Percentiles rank a stretch among this genome's conserved stretches.
These are phyloP conservation scores for Epinephelus coioides DNA, from an alignment of 2,797 vertebrate species.

Conservation along the genomic window DNA sequence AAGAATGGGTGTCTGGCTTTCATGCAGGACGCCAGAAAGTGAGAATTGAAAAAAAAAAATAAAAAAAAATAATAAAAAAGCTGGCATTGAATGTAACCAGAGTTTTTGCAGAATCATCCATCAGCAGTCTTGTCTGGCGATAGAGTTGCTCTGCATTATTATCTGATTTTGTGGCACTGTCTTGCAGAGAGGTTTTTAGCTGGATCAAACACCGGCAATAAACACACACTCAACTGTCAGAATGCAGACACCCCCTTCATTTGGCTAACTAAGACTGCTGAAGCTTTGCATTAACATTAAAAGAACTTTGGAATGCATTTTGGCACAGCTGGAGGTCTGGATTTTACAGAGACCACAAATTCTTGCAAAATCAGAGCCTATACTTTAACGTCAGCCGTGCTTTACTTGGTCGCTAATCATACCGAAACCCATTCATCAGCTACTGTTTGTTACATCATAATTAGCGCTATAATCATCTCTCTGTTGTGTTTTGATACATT, in stretches of 20 bases:
- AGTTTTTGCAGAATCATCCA: constrained; percentile 11
- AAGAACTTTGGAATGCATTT: not conserved
- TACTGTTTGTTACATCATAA: constrained; percentile 32
- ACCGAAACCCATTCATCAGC: constrained; percentile 37
- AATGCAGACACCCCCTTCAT: not conserved
- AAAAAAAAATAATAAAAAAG: not conserved
- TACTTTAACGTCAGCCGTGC: not conserved
- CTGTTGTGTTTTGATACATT: constrained; percentile 21
- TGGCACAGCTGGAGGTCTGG: not conserved
- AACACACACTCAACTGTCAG: not conserved
- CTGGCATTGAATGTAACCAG: not conserved
- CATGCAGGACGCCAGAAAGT: not conserved
- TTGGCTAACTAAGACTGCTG: not conserved
- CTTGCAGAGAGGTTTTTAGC: not conserved
- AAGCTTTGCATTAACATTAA: not conserved
- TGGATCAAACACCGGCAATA: not conserved
- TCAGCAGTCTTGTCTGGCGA: not conserved
- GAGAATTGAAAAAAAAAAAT: not conserved
- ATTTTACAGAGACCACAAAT: not conserved
- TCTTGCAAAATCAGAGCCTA: not conserved
- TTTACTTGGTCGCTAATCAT: constrained; percentile 22
- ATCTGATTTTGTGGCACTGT: not conserved
- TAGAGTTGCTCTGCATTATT: not conserved
- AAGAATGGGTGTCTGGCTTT: not conserved
- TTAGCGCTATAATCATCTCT: constrained; percentile 33